Conservation (phyloP, 1,140 invertebrate genomes). For the Rhyzopertha dominica region DNA sequence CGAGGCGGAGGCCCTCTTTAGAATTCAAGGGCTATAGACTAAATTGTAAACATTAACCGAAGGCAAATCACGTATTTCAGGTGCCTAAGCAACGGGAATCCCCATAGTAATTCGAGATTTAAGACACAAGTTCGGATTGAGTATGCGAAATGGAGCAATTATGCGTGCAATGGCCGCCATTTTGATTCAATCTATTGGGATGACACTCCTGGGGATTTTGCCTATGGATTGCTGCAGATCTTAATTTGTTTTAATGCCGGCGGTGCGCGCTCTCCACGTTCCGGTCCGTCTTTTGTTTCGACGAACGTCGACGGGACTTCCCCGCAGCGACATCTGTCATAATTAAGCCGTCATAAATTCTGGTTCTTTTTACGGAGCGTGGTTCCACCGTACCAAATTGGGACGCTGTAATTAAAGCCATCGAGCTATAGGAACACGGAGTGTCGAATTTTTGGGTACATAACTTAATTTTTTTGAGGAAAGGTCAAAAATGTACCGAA, state of each 20-base stretch:
- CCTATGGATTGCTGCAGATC: conserved; percentile 18
- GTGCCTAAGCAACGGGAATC: conserved; percentile 5
- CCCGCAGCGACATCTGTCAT: conserved; percentile 16
- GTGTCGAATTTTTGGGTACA: too few species aligned
- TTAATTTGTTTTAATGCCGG: conserved; percentile 26
- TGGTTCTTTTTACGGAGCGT: conserved; percentile 1
- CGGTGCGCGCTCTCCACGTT: too few species aligned
- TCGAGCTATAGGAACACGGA: too few species aligned
- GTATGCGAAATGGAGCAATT: conserved; percentile 33
- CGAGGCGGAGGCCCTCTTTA: too few species aligned
- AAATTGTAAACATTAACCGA: conserved; percentile 16
- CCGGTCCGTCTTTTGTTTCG: conserved; percentile 17
- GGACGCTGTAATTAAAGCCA: too few species aligned
- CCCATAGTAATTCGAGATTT: conserved; percentile 20
- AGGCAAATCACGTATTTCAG: conserved; percentile 16
- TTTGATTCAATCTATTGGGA: conserved; percentile 41
- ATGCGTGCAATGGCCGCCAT: conserved; percentile 39
- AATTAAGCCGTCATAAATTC: conserved; percentile 8
- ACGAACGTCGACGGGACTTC: conserved; percentile 10
- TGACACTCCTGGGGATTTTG: conserved; percentile 36
- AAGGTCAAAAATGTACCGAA: too few species aligned
- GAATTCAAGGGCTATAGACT: conserved; percentile 9
- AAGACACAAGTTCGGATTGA: conserved; percentile 17
- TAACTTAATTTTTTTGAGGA: too few species aligned
- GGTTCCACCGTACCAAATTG: conserved; percentile 3